phyloP scores from a whole-genome alignment of 2,113 vertebrate species.

The Chrysemys picta region DNA sequence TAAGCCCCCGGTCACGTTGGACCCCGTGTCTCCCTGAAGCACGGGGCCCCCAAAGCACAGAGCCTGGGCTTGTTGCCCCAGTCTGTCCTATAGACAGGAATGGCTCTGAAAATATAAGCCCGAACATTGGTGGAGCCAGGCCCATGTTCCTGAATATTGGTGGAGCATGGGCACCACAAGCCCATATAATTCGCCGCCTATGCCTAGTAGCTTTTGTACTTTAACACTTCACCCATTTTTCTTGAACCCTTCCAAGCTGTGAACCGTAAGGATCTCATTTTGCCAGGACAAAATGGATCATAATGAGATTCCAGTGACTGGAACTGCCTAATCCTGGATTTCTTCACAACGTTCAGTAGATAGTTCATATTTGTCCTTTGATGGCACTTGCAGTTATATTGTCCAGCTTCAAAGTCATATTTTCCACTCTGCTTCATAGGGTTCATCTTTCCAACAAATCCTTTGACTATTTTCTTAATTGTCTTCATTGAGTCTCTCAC shows the following conservation, averaged over 20 bases:
- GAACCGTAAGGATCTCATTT: neutral
- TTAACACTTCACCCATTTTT: neutral
- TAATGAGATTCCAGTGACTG: neutral
- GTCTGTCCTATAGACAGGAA: too few relatives aligned
- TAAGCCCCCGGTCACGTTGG: too few relatives aligned
- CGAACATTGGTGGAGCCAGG: too few relatives aligned
- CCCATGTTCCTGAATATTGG: too few relatives aligned
- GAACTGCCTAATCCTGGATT: neutral
- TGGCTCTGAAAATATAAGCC: too few relatives aligned
- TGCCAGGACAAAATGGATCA: neutral
- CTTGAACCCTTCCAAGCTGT: neutral
- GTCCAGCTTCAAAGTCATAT: neutral
- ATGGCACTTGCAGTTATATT: neutral
- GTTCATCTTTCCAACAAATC: neutral
- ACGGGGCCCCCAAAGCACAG: too few relatives aligned
- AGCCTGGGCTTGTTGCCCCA: too few relatives aligned
- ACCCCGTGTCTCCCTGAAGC: too few relatives aligned
- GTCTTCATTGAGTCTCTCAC: neutral
- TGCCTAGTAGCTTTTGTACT: neutral
- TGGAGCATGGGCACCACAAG: too few relatives aligned
- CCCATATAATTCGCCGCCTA: too few relatives aligned
- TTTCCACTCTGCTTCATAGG: neutral
- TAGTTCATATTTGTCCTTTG: neutral
- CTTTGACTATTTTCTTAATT: neutral
- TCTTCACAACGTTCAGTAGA: neutral